phyloP scores from a whole-genome alignment of 2,888 invertebrate genomes.

The Leptarthrus brevirostris region DNA sequence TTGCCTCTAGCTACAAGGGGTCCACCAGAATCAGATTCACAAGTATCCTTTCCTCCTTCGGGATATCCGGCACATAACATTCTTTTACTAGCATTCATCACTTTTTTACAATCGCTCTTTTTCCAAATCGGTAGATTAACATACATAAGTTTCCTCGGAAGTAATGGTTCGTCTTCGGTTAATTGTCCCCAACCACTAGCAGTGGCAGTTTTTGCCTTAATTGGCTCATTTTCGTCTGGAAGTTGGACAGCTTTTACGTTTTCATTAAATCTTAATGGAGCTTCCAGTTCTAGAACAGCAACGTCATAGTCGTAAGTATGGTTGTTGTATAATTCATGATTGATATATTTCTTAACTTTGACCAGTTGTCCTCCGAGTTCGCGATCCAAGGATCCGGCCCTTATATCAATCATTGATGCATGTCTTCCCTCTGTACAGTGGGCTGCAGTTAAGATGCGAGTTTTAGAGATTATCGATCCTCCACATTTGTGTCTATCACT shows the following conservation, averaged over 20 bases:
- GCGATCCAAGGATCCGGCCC: slow-evolving; percentile 23
- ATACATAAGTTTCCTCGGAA: slow-evolving; percentile 3
- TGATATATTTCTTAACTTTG: slow-evolving; percentile 14
- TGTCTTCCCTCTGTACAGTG: slow-evolving; percentile 19
- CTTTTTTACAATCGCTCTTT: background rate
- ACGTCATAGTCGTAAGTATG: slow-evolving; percentile 13
- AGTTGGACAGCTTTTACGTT: background rate
- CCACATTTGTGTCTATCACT: slow-evolving; percentile 2
- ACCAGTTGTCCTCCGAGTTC: slow-evolving; percentile 21
- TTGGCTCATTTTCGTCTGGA: background rate
- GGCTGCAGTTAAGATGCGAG: slow-evolving; percentile 13
- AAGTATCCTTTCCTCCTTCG: slow-evolving; percentile 34
- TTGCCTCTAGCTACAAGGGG: slow-evolving; percentile 23
- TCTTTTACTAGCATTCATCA: slow-evolving; percentile 7
- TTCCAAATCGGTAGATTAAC: slow-evolving; percentile 13
- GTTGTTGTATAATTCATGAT: slow-evolving; percentile 18
- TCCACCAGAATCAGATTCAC: slow-evolving; percentile 39
- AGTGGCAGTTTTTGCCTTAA: background rate
- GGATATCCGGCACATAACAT: slow-evolving; percentile 35
- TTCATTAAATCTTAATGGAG: slow-evolving; percentile 5
- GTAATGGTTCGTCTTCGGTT: slow-evolving; percentile 8
- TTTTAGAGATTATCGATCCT: slow-evolving; percentile 6
- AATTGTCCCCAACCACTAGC: slow-evolving; percentile 36
- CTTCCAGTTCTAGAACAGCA: slow-evolving; percentile 9
- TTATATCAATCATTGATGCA: slow-evolving; percentile 17